Conservation (phyloP, 2,797 vertebrate species). For the Odontamblyopus lacepedii region DNA sequence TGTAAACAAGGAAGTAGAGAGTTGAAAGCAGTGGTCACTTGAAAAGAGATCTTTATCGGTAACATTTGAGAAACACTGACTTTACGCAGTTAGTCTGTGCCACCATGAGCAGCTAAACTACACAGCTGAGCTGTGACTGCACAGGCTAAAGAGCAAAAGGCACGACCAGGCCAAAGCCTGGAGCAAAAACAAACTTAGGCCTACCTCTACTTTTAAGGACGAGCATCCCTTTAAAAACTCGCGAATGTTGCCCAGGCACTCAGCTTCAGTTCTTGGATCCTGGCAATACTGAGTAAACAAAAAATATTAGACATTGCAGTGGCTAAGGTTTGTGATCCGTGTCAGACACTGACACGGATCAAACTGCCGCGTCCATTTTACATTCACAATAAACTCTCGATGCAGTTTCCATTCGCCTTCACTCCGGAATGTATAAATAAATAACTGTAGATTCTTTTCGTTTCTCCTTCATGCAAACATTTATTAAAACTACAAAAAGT, state of each 20-base stretch:
- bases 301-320: constrained; percentile 51
- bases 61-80: constrained; percentile 39
- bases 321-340: neutral
- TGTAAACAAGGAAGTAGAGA: neutral
- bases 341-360: constrained; percentile 16
- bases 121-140: constrained; percentile 33
- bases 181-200: neutral
- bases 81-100: constrained; percentile 30
- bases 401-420: neutral
- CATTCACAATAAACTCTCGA: neutral
- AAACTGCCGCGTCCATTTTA: neutral
- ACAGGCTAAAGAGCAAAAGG: constrained; percentile 17
- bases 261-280: constrained; percentile 89
- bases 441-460: constrained; percentile 50
- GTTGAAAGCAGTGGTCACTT: constrained; percentile 7
- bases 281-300: constrained; percentile 81
- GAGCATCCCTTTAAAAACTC: constrained; percentile 92
- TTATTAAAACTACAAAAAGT: constrained; percentile 40
- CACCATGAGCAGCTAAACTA: constrained; percentile 44
- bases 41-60: constrained; percentile 27
- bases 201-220: constrained; percentile 90
- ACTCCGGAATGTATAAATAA: constrained; percentile 31
- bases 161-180: constrained; percentile 11
- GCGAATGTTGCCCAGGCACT: constrained; percentile 87
- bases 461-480: constrained; percentile 55